A percentile compares a stretch with the other conserved stretches of the same genome.
Conservation (phyloP, 2,888 invertebrate species). For the Arrhopalites spinosus region DNA sequence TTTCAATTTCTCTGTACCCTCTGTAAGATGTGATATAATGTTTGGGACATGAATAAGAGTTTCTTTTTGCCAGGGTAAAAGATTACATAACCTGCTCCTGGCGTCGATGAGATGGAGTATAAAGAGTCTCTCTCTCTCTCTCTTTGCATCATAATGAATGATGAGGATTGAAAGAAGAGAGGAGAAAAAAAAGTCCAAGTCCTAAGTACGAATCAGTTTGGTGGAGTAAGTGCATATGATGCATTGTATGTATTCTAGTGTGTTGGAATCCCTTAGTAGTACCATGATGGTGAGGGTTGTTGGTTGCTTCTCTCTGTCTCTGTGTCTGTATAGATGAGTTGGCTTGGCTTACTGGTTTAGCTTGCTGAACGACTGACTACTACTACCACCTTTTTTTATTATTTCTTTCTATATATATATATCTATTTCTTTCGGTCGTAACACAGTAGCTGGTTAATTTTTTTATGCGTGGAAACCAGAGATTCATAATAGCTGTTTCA, state of each 20-base stretch:
- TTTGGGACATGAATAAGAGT: no score
- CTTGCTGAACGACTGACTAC: conserved; percentile 11
- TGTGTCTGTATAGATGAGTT: background rate
- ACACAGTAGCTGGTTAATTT: conserved; percentile 56
- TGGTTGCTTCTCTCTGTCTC: background rate
- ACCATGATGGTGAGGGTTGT: no score
- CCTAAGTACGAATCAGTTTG: background rate
- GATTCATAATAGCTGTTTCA: conserved; percentile 56
- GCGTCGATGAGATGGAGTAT: conserved; percentile 35
- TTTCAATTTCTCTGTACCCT: no score
- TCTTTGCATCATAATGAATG: no score
- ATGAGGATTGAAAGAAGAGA: background rate
- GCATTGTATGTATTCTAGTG: background rate
- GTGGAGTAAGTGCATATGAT: background rate
- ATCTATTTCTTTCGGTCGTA: conserved; percentile 44
- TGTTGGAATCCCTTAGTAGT: no score
- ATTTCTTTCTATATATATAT: no score
- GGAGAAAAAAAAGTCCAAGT: background rate
- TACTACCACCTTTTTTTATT: conserved; percentile 22
- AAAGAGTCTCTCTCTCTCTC: conserved; percentile 5
- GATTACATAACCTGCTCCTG: conserved; percentile 39
- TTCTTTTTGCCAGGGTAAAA: background rate
- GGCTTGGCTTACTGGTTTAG: conserved; percentile 9
- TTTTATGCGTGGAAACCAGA: conserved; percentile 54
- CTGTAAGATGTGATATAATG: no score